These are phyloP conservation scores for Trinectes maculatus DNA, from an alignment of 2,113 vertebrate genomes.

Conservation along the genomic window DNA sequence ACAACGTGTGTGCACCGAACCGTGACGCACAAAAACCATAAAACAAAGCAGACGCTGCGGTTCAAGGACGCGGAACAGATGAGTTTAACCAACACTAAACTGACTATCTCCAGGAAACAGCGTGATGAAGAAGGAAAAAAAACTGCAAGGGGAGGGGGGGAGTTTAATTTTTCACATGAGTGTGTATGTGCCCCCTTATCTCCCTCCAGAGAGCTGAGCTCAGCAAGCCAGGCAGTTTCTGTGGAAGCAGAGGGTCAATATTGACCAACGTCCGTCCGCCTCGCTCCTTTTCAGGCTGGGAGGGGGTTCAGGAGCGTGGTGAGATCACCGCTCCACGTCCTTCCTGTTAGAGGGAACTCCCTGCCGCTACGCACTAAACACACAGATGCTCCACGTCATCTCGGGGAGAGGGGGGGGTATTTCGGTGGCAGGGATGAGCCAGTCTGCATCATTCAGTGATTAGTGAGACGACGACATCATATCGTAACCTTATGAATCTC, in stretches of 20 bases:
- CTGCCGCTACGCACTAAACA: constrained; percentile 68
- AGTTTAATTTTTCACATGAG: background rate
- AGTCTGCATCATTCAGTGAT: too few species aligned
- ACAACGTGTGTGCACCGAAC: constrained; percentile 11
- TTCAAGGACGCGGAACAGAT: background rate
- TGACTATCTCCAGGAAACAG: constrained; percentile 48
- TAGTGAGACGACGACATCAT: too few species aligned
- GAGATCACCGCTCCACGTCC: constrained; percentile 39
- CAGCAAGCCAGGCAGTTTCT: constrained; percentile 6
- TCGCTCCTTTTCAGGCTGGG: constrained; percentile 19
- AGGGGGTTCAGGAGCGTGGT: constrained; percentile 25
- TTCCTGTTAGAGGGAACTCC: constrained; percentile 82
- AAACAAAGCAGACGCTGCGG: background rate
- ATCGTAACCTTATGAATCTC: too few species aligned
- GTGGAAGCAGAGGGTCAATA: constrained; percentile 78
- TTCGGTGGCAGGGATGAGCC: background rate
- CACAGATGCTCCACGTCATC: constrained; percentile 33
- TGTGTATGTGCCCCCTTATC: constrained; percentile 19
- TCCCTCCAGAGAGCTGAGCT: constrained; percentile 28
- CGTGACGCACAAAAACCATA: constrained; percentile 6
- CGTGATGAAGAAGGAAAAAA: background rate
- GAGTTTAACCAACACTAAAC: background rate
- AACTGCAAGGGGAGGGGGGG: constrained; percentile 21
- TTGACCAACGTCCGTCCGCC: constrained; percentile 69
- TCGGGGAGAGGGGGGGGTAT: background rate